Conservation (phyloP, 2,113 vertebrate genomes). For the Eretmochelys imbricata region DNA sequence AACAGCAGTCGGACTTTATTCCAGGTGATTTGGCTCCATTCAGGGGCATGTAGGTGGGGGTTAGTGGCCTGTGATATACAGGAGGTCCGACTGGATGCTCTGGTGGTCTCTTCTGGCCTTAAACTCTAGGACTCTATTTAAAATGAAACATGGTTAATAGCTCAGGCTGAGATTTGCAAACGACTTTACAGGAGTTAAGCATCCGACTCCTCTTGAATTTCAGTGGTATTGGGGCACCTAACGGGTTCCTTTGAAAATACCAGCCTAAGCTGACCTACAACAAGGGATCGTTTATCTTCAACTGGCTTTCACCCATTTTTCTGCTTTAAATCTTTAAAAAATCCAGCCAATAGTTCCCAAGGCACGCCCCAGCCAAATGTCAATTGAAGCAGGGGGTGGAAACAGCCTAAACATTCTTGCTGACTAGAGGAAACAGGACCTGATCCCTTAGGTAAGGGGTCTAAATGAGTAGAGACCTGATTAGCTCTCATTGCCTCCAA, state of each 20-base stretch:
- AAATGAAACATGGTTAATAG: fast-evolving
- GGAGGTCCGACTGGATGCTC: not conserved
- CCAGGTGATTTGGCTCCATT: not conserved
- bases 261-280: not conserved
- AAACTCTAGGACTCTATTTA: not conserved
- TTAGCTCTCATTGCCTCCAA: not conserved
- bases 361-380: fast-evolving
- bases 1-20: not conserved
- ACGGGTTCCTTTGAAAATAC: not conserved
- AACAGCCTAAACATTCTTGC: not conserved
- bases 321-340: fast-evolving
- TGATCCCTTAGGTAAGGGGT: not conserved
- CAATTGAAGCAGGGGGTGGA: not conserved
- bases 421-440: not conserved
- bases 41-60: not conserved
- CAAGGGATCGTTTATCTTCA: not conserved
- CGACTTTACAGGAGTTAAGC: not conserved
- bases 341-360: fast-evolving
- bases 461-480: not conserved
- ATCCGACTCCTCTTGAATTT: not conserved
- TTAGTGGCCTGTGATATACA: not conserved
- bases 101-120: not conserved
- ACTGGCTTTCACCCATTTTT: not conserved
- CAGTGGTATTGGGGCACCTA: not conserved
- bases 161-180: not conserved